phyloP scores from a whole-genome alignment of 2,113 vertebrate genomes.

The Dicrurus megarhynchus region DNA sequence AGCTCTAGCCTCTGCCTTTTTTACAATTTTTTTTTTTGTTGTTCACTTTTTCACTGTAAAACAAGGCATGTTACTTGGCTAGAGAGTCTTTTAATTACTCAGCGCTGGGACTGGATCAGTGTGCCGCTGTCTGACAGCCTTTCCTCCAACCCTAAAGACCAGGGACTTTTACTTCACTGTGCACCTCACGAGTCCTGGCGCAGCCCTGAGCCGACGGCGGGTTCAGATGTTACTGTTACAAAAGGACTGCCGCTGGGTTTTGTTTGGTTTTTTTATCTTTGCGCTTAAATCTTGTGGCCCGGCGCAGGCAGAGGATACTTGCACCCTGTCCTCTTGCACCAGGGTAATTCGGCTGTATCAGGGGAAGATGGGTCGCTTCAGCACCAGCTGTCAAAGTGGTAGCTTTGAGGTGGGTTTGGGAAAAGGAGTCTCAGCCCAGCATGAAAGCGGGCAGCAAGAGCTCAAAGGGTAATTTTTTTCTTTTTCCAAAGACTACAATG shows the following conservation, averaged over 20 bases:
- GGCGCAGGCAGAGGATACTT: rapidly evolving
- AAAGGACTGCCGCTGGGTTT: background rate
- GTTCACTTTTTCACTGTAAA: background rate
- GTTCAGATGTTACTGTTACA: background rate
- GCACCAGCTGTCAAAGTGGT: background rate
- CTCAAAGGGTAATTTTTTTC: background rate
- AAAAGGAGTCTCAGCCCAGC: background rate
- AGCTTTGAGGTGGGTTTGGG: background rate
- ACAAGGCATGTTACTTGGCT: background rate
- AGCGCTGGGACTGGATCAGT: background rate
- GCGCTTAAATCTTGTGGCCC: background rate
- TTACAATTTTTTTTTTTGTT: too few species aligned
- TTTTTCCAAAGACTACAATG: background rate
- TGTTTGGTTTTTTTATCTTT: background rate
- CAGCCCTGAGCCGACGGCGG: background rate
- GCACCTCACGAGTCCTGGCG: rapidly evolving
- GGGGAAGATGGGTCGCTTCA: background rate
- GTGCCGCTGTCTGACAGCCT: background rate
- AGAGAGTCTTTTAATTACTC: background rate
- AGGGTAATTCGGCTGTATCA: background rate
- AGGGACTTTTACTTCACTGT: background rate
- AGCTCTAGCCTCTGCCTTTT: background rate
- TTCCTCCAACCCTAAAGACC: background rate
- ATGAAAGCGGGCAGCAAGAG: background rate
- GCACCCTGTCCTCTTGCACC: background rate